Evolutionary conservation across 2,888 invertebrate species (phyloP).

Genomic region (Caenorhabditis sp.): DNA sequence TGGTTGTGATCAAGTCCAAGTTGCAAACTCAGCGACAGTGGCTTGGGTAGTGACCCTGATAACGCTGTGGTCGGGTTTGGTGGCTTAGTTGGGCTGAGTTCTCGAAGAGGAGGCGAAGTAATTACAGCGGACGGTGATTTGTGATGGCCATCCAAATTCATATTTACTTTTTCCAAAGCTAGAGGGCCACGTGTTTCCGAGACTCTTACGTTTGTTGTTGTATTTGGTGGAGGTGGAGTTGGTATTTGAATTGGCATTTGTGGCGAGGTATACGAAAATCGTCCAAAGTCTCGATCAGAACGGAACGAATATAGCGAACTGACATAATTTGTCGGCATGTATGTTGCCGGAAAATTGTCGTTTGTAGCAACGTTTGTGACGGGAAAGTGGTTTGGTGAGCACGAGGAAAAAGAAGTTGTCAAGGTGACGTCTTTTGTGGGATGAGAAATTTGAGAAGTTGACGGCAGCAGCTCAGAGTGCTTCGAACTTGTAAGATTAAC

Average conservation of each 20-base stretch:
- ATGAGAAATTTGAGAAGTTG: conserved; percentile 10
- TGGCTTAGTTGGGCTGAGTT: not conserved
- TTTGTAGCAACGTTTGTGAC: not conserved
- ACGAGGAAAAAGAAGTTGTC: conserved; percentile 34
- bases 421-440: conserved; percentile 33
- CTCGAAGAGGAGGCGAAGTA: not conserved
- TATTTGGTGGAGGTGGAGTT: too few species aligned
- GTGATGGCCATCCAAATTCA: too few species aligned
- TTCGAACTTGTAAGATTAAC: not conserved
- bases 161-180: too few species aligned
- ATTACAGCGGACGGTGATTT: too few species aligned
- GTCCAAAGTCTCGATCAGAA: too few species aligned
- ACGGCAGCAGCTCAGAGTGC: not conserved
- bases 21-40: conserved; percentile 19
- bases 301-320: conserved; percentile 9
- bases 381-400: not conserved
- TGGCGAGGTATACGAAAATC: too few species aligned
- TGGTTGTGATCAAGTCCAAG: not conserved
- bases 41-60: conserved; percentile 18
- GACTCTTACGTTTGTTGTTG: too few species aligned
- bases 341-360: not conserved
- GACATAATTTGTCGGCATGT: not conserved
- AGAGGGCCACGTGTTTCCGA: too few species aligned
- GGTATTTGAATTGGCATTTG: too few species aligned
- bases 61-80: not conserved